A percentile compares a stretch with the other conserved stretches of the same genome.
Conservation (phyloP, 2,113 vertebrate species). For the Orcinus orca region DNA sequence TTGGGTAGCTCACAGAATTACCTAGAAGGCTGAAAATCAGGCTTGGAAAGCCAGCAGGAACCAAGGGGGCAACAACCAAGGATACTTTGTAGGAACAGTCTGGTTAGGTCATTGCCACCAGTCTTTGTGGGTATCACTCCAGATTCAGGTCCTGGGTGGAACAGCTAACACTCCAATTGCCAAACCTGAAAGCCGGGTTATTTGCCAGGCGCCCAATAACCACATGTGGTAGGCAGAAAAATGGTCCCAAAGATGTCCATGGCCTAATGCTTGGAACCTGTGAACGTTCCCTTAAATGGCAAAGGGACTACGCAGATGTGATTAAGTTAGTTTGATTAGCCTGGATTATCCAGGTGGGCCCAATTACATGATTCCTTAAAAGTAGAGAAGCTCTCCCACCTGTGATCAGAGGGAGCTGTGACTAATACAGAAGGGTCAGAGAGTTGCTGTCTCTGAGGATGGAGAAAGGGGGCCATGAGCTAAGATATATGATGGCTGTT, state of each 20-base stretch:
- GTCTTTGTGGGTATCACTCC: not conserved
- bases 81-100: not conserved
- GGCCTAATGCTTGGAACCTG: not conserved
- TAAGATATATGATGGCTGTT: not conserved
- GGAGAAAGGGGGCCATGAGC: not conserved
- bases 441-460: not conserved
- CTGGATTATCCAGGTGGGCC: not conserved
- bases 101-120: not conserved
- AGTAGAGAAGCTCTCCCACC: not conserved
- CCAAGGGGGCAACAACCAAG: not conserved
- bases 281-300: not conserved
- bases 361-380: not conserved
- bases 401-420: not conserved
- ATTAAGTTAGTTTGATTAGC: not conserved
- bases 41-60: slow-evolving; percentile 25
- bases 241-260: not conserved
- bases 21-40: not conserved
- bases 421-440: not conserved
- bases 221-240: not conserved
- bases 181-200: not conserved
- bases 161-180: not conserved
- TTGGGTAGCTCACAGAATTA: not conserved
- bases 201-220: not conserved
- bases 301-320: not conserved
- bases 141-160: not conserved